Percentiles rank a stretch among this genome's conserved stretches.
These are phyloP conservation scores for Ifrita kowaldi DNA, from an alignment of 2,113 vertebrate genomes.

Conservation along the genomic window DNA sequence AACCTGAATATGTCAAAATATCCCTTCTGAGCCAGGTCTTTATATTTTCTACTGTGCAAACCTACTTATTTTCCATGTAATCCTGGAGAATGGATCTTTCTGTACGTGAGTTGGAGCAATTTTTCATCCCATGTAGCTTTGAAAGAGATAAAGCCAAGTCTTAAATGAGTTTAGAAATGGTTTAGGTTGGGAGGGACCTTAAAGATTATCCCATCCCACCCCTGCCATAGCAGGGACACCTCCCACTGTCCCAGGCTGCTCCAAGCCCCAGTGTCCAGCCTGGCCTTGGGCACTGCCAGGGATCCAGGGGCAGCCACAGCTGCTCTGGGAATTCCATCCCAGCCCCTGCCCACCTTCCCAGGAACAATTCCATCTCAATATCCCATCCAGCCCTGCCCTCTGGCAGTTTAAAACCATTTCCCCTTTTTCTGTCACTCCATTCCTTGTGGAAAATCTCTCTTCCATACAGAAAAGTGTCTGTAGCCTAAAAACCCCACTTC, in stretches of 20 bases:
- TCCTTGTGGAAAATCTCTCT: not conserved
- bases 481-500: not conserved
- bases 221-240: not conserved
- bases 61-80: not conserved
- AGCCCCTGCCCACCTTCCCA: no score
- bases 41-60: not conserved
- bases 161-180: not conserved
- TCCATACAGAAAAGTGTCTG: not conserved
- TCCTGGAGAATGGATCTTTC: not conserved
- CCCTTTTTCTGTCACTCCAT: no score
- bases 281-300: not conserved
- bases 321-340: no score
- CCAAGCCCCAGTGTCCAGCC: not conserved
- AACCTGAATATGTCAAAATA: not conserved
- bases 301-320: not conserved
- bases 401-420: not conserved
- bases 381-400: not conserved
- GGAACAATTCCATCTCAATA: not conserved
- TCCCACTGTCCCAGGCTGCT: not conserved
- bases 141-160: not conserved
- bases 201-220: rapidly evolving
- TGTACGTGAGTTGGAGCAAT: not conserved
- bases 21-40: not conserved
- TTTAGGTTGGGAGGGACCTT: not conserved
- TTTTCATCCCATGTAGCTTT: not conserved